Evolutionary conservation across 2,888 invertebrate species (phyloP), one percentile per base, ranked within the genome.

Genomic region (Clitarchus hookeri): DNA sequence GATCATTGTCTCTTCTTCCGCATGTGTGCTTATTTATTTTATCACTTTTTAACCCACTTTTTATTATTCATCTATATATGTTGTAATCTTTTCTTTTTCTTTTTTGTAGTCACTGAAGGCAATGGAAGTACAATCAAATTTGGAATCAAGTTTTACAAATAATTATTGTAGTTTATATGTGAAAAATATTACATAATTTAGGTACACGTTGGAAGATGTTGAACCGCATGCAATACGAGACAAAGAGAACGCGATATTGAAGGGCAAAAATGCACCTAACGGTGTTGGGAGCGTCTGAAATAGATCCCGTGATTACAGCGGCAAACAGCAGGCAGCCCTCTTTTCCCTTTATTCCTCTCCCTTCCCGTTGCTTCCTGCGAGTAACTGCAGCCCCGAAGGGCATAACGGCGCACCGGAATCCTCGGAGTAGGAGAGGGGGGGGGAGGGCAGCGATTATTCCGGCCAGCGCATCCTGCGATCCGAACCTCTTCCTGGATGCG

Each of bases 391-490:
- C 53, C 8, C 65, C 65, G 19, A n/a, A 23, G 65, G 65, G 13
- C 65, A 65, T 65, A 65, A 65, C 65, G 65, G 65, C 12, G 48
- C 48, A 48, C 12, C 12, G 8, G 16, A 13, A 48, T 8, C 6
- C 48, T 48, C 36, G 6, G 3, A 48, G 48, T 1, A 48, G 48
- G 48, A 48, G 16, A 12, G 65, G 13, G 13, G 19, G 65, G 65
- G 8, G 65, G 8, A 23, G 65, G 65, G 8, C 65, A 65, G 65
- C 65, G 65, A 65, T 65, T 65, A 65, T 65, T 65, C 65, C 65
- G n/a, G 65, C 65, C 12, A n/a, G 65, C n/a, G 65, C 65, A 65
- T 65, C 65, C 65, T 65, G 65, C n/a, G 65, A 65, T 65, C 65
- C 23, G 65, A 65, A 65, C 65, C 65, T 65, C 65, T 65, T 65